Conservation (phyloP, 2,888 invertebrate species). For the Monochamus alternatus region DNA sequence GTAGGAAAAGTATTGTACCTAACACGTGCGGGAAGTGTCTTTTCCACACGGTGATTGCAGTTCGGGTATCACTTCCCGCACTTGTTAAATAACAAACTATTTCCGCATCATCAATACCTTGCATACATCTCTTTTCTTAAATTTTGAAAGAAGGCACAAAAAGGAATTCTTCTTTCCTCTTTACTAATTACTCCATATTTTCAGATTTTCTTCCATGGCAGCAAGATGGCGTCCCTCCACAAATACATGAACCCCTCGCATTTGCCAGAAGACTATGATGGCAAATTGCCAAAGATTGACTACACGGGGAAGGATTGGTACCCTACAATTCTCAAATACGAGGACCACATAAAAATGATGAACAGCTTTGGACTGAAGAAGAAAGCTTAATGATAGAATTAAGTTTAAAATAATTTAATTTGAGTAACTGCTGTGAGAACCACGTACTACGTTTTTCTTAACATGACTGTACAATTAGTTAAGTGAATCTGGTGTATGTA, state of each 20-base stretch:
- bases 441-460: conserved; percentile 16
- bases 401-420: conserved; percentile 21
- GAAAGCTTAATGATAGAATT: conserved; percentile 57
- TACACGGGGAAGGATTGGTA: conserved; percentile 87
- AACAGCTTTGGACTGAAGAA: conserved; percentile 79
- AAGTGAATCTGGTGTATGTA: not conserved
- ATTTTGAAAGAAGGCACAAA: no score
- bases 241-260: conserved; percentile 79
- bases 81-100: no score
- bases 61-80: no score
- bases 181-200: conserved; percentile 53
- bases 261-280: conserved; percentile 85
- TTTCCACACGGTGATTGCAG: no score
- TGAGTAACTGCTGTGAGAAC: conserved; percentile 1
- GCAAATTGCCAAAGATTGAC: conserved; percentile 81
- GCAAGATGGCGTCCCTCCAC: conserved; percentile 84
- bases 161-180: no score
- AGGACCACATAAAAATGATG: conserved; percentile 80
- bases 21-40: no score
- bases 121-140: no score
- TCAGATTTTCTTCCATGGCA: conserved; percentile 88
- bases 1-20: no score
- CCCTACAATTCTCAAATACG: conserved; percentile 77
- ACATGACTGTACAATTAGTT: conserved; percentile 1
- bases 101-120: no score